Percentiles rank a stretch among this genome's conserved stretches.
Evolutionary conservation across 2,113 vertebrate genomes (phyloP).

Genomic region (Myxocyprinus asiaticus): DNA sequence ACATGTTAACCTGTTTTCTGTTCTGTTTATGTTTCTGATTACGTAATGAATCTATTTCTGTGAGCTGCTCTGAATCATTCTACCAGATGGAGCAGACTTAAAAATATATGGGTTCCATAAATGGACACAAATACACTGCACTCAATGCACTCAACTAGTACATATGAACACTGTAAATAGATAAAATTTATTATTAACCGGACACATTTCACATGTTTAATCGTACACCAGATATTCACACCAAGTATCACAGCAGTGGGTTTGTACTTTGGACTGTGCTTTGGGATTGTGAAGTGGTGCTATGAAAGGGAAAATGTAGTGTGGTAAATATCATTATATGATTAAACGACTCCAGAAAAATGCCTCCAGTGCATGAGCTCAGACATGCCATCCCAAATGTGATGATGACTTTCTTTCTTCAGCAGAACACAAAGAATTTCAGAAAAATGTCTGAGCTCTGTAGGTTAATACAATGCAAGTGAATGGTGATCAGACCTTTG

Average conservation of each 20-base stretch:
- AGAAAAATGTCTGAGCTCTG: too few relatives aligned
- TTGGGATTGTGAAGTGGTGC: constrained; percentile 74
- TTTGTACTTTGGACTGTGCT: constrained; percentile 25
- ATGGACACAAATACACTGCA: background rate
- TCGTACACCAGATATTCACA: background rate
- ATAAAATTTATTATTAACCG: constrained; percentile 2
- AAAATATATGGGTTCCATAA: background rate
- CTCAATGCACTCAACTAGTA: background rate
- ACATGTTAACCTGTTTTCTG: too few relatives aligned
- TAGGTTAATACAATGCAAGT: too few relatives aligned
- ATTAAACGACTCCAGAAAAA: constrained; percentile 78
- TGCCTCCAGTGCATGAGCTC: constrained; percentile 94
- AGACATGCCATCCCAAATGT: too few relatives aligned
- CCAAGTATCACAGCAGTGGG: background rate
- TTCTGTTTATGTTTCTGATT: too few relatives aligned
- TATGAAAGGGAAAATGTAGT: constrained; percentile 93
- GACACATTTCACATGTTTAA: background rate
- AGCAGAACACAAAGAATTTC: too few relatives aligned
- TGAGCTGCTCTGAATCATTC: constrained; percentile 3
- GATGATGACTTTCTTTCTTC: too few relatives aligned
- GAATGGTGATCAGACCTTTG: too few relatives aligned
- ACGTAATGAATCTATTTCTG: background rate
- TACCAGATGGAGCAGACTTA: background rate
- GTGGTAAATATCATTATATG: constrained; percentile 84
- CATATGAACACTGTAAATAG: background rate